Evolutionary conservation across 2,888 invertebrate species (phyloP).

Genomic region (Hemaris fuciformis): DNA sequence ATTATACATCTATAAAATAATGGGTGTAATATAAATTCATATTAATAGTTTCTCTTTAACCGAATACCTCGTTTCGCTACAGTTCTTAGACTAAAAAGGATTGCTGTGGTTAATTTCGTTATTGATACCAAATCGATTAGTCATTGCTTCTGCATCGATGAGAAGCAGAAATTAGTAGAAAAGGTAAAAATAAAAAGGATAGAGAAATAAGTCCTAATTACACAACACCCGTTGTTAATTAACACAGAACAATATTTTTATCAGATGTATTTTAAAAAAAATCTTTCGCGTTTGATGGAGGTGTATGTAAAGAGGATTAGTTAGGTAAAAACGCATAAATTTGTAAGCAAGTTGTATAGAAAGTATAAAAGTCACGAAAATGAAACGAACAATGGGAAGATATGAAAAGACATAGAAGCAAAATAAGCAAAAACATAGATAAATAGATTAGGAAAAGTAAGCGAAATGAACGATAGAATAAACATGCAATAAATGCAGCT

Average conservation of each 20-base stretch:
- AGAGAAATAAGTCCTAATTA: conserved; percentile 16
- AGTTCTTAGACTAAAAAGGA: conserved; percentile 57
- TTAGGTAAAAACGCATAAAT: background rate
- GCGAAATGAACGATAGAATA: conserved; percentile 38
- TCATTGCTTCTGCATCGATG: conserved; percentile 77
- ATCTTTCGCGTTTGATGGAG: background rate
- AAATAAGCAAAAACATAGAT: conserved; percentile 21
- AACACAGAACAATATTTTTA: background rate
- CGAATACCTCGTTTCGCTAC: conserved; percentile 31
- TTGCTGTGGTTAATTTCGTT: conserved; percentile 69
- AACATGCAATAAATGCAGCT: conserved; percentile 69
- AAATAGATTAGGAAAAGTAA: conserved; percentile 26
- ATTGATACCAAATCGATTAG: conserved; percentile 26
- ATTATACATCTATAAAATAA: background rate
- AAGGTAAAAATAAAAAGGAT: conserved; percentile 29
- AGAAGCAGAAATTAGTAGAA: conserved; percentile 55
- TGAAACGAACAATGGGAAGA: conserved; percentile 16
- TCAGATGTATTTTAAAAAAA: background rate
- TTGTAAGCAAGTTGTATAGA: background rate
- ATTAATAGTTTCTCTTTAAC: background rate
- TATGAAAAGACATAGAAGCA: background rate
- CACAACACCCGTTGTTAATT: background rate
- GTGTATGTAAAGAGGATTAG: background rate
- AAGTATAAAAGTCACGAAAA: conserved; percentile 26
- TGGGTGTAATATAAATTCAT: no score